These are phyloP conservation scores for Pollenia amentaria DNA, from an alignment of 2,888 invertebrate genomes.

Conservation along the genomic window DNA sequence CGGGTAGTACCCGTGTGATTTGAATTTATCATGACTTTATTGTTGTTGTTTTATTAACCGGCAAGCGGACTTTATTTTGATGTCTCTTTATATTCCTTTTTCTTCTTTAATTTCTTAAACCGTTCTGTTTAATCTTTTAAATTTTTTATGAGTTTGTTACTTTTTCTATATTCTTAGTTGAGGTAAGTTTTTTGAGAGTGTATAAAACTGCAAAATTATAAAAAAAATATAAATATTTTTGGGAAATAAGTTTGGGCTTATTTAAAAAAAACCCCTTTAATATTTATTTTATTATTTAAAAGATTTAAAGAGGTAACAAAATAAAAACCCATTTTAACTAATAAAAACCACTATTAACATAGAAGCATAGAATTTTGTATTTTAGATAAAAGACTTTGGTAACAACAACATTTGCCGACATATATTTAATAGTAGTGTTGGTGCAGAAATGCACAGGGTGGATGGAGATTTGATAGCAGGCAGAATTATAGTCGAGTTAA, in stretches of 20 bases:
- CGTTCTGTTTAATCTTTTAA: slow-evolving; percentile 15
- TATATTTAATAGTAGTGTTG: too few relatives aligned
- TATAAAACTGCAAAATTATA: slow-evolving; percentile 68
- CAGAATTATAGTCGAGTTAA: too few relatives aligned
- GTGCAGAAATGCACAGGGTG: too few relatives aligned
- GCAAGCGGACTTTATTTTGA: slow-evolving; percentile 14
- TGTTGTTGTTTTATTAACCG: not conserved
- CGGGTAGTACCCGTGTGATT: slow-evolving; percentile 83
- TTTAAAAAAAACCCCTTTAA: slow-evolving; percentile 3
- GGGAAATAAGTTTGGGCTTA: slow-evolving; percentile 20
- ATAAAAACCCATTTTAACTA: not conserved
- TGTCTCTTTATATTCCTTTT: slow-evolving; percentile 18
- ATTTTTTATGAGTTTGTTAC: slow-evolving; percentile 26
- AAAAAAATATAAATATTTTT: slow-evolving; percentile 59
- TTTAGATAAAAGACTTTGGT: too few relatives aligned
- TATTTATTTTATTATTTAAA: not conserved
- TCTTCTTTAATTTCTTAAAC: slow-evolving; percentile 11
- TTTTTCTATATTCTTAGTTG: slow-evolving; percentile 43
- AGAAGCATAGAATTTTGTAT: not conserved
- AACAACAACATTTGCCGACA: too few relatives aligned
- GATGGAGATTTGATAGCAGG: too few relatives aligned
- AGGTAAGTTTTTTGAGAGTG: slow-evolving; percentile 62
- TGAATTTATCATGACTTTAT: slow-evolving; percentile 79
- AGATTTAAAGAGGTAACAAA: not conserved
- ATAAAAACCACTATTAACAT: slow-evolving; percentile 3